Evolutionary conservation across 1,140 invertebrate genomes (phyloP).

Genomic region (Cydia strobilella): DNA sequence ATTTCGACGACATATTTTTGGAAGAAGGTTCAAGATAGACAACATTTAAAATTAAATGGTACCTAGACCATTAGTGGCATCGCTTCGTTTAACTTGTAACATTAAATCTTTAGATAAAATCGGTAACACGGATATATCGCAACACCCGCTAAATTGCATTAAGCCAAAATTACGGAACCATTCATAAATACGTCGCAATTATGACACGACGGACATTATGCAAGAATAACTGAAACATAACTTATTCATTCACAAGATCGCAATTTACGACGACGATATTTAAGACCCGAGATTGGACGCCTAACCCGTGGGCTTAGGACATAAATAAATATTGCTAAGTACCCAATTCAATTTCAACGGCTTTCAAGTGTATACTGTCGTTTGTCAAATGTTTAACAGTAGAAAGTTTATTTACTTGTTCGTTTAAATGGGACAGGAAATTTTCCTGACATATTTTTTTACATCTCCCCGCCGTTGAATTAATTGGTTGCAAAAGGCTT

Average conservation of each 20-base stretch:
- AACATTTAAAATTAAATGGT: too few species aligned
- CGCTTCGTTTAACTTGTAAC: background rate
- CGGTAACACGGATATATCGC: conserved; percentile 5
- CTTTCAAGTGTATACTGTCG: conserved; percentile 19
- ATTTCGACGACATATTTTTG: too few species aligned
- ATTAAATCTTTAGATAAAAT: background rate
- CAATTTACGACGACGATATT: conserved; percentile 15
- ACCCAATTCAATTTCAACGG: conserved; percentile 31
- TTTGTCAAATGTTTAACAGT: conserved; percentile 10
- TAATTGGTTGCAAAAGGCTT: too few species aligned
- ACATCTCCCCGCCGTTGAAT: too few species aligned
- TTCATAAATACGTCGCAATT: conserved; percentile 28
- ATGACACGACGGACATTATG: conserved; percentile 29
- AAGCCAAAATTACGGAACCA: conserved; percentile 4
- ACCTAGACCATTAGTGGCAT: background rate
- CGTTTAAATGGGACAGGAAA: background rate
- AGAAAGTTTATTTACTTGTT: background rate
- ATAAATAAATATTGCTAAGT: conserved; percentile 31
- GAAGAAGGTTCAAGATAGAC: too few species aligned
- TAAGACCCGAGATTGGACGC: conserved; percentile 17
- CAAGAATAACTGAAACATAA: conserved; percentile 31
- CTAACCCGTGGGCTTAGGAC: conserved; percentile 27
- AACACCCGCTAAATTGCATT: conserved; percentile 17
- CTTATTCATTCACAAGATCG: conserved; percentile 32
- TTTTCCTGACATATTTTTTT: background rate